These are phyloP conservation scores for Drosophila parthenogenetica DNA, from an alignment of 2,888 invertebrate species.

Conservation along the genomic window DNA sequence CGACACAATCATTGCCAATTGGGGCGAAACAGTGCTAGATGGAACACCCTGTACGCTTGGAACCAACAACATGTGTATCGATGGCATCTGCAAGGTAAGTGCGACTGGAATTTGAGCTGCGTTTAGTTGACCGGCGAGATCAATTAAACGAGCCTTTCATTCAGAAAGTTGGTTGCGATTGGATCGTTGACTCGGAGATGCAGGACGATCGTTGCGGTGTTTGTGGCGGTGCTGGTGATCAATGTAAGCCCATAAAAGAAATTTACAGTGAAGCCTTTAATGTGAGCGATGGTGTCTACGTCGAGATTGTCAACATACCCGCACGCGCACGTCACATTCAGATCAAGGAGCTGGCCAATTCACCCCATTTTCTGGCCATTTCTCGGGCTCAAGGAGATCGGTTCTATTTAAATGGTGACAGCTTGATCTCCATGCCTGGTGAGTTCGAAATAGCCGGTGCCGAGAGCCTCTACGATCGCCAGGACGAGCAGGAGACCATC, in stretches of 20 bases:
- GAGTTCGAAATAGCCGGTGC: constrained; percentile 93
- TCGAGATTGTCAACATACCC: constrained; percentile 89
- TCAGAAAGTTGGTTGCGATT: constrained; percentile 96
- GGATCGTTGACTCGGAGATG: constrained; percentile 92
- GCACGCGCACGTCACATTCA: constrained; percentile 92
- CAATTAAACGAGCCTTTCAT: constrained; percentile 84
- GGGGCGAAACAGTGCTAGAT: constrained; percentile 91
- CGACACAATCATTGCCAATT: constrained; percentile 90
- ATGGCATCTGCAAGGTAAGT: constrained; percentile 90
- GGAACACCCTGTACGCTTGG: constrained; percentile 94
- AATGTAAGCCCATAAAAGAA: constrained; percentile 89
- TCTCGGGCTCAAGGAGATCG: constrained; percentile 88
- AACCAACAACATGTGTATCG: constrained; percentile 93
- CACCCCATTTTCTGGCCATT: constrained; percentile 92
- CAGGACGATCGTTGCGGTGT: constrained; percentile 94
- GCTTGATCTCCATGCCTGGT: constrained; percentile 90
- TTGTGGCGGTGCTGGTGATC: constrained; percentile 93
- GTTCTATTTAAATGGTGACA: constrained; percentile 92
- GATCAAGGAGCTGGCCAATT: constrained; percentile 90
- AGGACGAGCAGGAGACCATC: constrained; percentile 92
- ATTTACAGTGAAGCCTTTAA: constrained; percentile 85
- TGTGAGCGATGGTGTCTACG: constrained; percentile 87
- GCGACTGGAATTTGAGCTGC: constrained; percentile 10
- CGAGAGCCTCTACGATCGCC: constrained; percentile 91
- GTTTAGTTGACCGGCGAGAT: constrained; percentile 36